Evolutionary conservation across 2,888 invertebrate species (phyloP), one percentile per base, ranked within the genome.

Genomic region (Rhamphomyia laevipes): DNA sequence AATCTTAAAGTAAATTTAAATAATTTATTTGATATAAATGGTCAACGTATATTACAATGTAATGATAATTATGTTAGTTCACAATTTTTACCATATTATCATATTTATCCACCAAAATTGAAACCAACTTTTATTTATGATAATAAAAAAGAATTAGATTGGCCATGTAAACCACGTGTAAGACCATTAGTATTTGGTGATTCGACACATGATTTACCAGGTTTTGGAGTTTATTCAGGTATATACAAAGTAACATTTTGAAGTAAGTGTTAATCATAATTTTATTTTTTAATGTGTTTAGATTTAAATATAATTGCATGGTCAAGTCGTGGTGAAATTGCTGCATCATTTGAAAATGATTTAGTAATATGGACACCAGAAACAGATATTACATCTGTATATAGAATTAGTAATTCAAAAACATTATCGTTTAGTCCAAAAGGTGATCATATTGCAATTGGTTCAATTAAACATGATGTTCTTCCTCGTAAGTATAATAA

Each of bases 131-230:
- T 43, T 42, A 43, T 56, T 16, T 53, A 53, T 43, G 48, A 51
- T 9, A 51, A 49, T 41, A 46, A 45, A 1, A 33, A 50, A 10
- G 58, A 58, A 27, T 54, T 51, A 5, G 70, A 70, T 55, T 70
- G 70, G 70, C 60, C 61, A 7, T 70, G 70, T 41, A 53, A 46
- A 12, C 68, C 70, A 1, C 61, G 70, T 2, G 13, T 46, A 1
- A 61, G 59, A 16, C 69, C 70, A 1, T 49, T 57, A 9, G 65
- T 63, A 1, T 61, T 57, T 51, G 51, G 61, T 6, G 63, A 62
- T 45, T 62, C 67, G 40, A 66, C 65, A 6, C 68, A 68, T 48
- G 67, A 68, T 53, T 54, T 68, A 48, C 63, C 66, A 1, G 61
- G 59, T 4, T 63, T 62, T 37, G 53, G 58, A 43, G 51, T 56